These are phyloP conservation scores for Neoaliturus tenellus DNA, from an alignment of 2,888 invertebrate species.

Conservation along the genomic window DNA sequence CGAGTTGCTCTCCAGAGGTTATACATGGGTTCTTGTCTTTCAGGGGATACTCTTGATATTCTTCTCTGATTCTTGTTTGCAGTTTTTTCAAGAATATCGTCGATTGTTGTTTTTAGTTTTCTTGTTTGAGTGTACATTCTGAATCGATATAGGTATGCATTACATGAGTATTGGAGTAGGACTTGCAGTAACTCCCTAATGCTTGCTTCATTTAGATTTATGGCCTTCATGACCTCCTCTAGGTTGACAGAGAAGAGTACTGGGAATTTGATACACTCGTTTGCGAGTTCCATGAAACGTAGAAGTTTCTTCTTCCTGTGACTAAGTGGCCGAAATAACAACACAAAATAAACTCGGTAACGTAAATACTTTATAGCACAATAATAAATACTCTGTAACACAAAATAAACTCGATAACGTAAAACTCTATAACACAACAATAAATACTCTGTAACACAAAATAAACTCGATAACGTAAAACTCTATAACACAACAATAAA, in stretches of 20 bases:
- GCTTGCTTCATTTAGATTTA: conserved; percentile 23
- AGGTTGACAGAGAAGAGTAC: conserved; percentile 1
- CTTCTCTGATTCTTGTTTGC: neutral
- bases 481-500: too few relatives aligned
- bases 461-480: too few relatives aligned
- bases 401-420: too few relatives aligned
- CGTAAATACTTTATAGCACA: too few relatives aligned
- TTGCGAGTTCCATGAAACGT: conserved; percentile 16
- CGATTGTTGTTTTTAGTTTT: conserved; percentile 17
- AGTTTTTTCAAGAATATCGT: conserved; percentile 20
- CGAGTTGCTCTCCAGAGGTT: neutral
- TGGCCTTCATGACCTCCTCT: neutral
- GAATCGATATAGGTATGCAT: conserved; percentile 13
- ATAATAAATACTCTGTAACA: too few relatives aligned
- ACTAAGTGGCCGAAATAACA: neutral
- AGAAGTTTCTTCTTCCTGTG: neutral
- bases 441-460: too few relatives aligned
- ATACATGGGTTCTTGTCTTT: neutral
- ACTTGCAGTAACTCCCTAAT: conserved; percentile 25
- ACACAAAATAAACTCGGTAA: too few relatives aligned
- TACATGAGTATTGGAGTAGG: conserved; percentile 19
- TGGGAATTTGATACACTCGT: conserved; percentile 36
- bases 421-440: too few relatives aligned
- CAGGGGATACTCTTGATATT: neutral
- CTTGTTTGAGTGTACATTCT: neutral